phyloP scores from a whole-genome alignment of 1,140 invertebrate genomes.

The Scylla paramamosain region DNA sequence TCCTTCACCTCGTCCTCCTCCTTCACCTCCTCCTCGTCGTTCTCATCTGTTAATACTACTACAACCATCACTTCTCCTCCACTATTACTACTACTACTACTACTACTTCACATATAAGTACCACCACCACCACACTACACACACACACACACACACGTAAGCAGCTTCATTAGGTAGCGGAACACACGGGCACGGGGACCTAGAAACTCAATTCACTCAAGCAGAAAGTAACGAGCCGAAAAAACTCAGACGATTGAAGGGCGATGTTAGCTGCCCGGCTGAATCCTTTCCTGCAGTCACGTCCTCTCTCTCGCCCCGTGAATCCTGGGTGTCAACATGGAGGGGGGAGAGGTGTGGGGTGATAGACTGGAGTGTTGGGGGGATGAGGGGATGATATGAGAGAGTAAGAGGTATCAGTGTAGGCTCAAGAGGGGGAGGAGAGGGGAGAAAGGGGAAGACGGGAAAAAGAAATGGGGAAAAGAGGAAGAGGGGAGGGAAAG shows the following conservation, averaged over 20 bases:
- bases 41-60: not conserved
- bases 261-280: not conserved
- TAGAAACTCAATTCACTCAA: not conserved
- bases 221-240: not conserved
- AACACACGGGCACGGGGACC: not conserved
- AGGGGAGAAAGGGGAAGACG: not conserved
- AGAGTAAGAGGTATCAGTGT: not conserved
- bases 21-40: too few relatives aligned
- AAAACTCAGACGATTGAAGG: not conserved
- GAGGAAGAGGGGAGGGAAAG: not conserved
- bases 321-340: not conserved
- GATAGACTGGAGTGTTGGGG: not conserved
- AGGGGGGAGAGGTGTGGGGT: not conserved
- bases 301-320: not conserved
- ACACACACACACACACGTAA: slow-evolving; percentile 27
- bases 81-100: slow-evolving; percentile 23
- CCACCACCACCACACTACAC: not conserved
- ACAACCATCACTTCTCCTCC: not conserved
- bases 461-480: not conserved
- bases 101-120: not conserved
- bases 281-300: not conserved
- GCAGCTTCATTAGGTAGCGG: not conserved
- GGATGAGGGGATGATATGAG: not conserved
- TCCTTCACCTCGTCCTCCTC: too few relatives aligned
- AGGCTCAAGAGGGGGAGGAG: not conserved